phyloP scores from a whole-genome alignment of 2,113 vertebrate species.

The Salvelinus fontinalis region DNA sequence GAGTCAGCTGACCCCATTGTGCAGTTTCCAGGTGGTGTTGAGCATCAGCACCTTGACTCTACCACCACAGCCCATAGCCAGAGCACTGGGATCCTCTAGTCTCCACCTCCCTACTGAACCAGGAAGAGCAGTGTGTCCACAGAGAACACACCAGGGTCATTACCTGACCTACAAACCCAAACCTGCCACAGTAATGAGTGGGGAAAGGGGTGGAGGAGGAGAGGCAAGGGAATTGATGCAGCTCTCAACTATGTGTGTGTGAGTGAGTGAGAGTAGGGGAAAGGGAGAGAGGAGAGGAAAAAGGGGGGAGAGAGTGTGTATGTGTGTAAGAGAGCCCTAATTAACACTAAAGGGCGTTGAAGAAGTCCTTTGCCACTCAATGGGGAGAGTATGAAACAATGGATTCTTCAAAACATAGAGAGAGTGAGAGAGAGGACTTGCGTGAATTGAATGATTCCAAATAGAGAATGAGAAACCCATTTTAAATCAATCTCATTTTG shows the following conservation, averaged over 20 bases:
- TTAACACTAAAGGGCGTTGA: slow-evolving; percentile 32
- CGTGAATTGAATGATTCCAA: slow-evolving; percentile 18
- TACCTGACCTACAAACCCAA: too few species aligned
- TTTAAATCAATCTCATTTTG: slow-evolving; percentile 31
- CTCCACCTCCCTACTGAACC: too few species aligned
- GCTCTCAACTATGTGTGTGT: background rate
- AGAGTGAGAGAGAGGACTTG: background rate
- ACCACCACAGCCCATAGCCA: background rate
- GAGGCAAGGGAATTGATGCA: too few species aligned
- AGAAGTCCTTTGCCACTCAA: slow-evolving; percentile 24
- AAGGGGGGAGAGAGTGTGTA: background rate
- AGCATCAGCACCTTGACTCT: background rate
- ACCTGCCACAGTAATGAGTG: too few species aligned
- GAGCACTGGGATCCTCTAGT: slow-evolving; percentile 9
- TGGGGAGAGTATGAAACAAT: too few species aligned
- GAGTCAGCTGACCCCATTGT: background rate
- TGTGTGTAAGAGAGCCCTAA: slow-evolving; percentile 30
- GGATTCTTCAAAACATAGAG: slow-evolving; percentile 17
- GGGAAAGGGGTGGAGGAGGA: too few species aligned
- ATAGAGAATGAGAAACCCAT: slow-evolving; percentile 26
- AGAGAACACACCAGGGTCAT: too few species aligned
- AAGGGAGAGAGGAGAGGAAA: background rate
- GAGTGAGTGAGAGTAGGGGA: too few species aligned
- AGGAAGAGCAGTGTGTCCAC: slow-evolving; percentile 18
- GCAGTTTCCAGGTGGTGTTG: background rate